These are phyloP conservation scores for Lasioglossum zephyrum DNA, from an alignment of 2,888 invertebrate species.

Conservation along the genomic window DNA sequence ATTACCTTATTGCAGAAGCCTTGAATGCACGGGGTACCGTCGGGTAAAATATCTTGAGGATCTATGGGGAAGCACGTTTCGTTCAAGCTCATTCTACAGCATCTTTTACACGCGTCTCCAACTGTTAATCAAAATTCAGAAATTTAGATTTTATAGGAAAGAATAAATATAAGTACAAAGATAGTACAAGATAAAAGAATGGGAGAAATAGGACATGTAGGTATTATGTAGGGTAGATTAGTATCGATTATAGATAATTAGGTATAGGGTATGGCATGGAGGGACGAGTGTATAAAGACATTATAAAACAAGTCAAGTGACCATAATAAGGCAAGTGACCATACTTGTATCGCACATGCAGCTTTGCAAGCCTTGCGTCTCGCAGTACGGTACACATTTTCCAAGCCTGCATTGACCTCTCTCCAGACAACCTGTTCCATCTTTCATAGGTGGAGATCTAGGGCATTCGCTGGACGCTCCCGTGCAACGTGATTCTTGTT, in stretches of 20 bases:
- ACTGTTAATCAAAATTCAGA: conserved; percentile 85
- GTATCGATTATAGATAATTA: too few species aligned
- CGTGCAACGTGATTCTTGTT: conserved; percentile 95
- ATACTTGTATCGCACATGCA: conserved; percentile 98
- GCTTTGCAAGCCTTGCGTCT: conserved; percentile 95
- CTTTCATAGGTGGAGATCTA: conserved; percentile 93
- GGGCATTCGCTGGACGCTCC: conserved; percentile 93
- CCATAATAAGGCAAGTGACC: conserved; percentile 85
- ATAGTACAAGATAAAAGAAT: too few species aligned
- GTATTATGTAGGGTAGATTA: too few species aligned
- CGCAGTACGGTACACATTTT: conserved; percentile 97
- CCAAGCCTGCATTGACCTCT: conserved; percentile 95
- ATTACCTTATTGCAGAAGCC: conserved; percentile 97
- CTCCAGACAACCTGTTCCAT: conserved; percentile 95
- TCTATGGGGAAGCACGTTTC: conserved; percentile 96
- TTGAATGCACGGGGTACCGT: conserved; percentile 98
- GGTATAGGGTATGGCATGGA: too few species aligned
- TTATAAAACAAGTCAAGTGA: background rate
- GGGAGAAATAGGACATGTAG: too few species aligned
- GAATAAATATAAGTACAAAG: too few species aligned
- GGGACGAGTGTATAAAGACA: too few species aligned
- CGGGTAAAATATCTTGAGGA: conserved; percentile 94
- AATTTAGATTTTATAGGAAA: background rate
- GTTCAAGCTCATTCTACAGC: conserved; percentile 95
- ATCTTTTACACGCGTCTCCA: conserved; percentile 96